Conservation (phyloP, 1,140 invertebrate genomes). For the Globodera rostochiensis region DNA sequence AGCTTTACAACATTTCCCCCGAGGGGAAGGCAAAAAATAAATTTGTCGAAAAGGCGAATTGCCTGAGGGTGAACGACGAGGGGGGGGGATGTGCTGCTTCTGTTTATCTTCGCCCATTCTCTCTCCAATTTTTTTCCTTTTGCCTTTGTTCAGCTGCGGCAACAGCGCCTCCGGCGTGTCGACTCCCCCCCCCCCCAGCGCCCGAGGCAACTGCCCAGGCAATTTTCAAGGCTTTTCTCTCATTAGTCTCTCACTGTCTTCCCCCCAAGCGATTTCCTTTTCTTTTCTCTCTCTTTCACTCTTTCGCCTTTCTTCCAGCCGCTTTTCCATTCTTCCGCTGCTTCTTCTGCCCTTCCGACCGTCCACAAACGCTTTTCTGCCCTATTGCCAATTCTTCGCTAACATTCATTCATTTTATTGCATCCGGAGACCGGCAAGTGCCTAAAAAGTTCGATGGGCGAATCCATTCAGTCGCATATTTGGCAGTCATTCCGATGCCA, state of each 20-base stretch:
- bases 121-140: background rate
- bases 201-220: too few relatives aligned
- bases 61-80: background rate
- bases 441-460: too few relatives aligned
- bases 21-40: background rate
- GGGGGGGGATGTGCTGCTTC: background rate
- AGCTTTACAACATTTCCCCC: background rate
- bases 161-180: background rate
- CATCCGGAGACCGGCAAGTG: too few relatives aligned
- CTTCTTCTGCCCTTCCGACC: too few relatives aligned
- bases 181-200: too few relatives aligned
- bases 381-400: background rate
- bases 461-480: background rate
- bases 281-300: background rate
- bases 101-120: background rate
- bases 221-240: too few relatives aligned
- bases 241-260: background rate
- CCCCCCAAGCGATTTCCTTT: background rate
- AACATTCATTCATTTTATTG: background rate
- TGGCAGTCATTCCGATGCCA: background rate
- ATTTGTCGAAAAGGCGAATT: background rate
- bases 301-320: background rate
- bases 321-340: too few relatives aligned
- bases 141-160: background rate
- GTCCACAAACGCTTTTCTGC: background rate